phyloP scores from a whole-genome alignment of 1,140 invertebrate species.

The Rhopalosiphum maidis region DNA sequence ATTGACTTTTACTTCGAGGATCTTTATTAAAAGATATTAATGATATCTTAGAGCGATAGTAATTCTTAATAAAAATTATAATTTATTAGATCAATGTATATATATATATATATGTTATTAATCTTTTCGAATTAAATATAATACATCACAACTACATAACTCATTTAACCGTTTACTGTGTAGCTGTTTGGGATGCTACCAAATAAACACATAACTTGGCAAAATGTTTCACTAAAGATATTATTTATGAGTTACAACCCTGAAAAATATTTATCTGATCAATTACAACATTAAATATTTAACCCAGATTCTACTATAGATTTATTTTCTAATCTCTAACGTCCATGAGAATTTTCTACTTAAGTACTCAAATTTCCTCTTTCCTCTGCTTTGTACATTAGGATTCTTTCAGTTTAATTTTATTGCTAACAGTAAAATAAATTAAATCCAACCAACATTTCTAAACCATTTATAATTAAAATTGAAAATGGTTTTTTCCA shows the following conservation, averaged over 20 bases:
- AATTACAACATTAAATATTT: neutral
- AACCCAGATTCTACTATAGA: neutral
- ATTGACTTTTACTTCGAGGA: neutral
- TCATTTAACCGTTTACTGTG: neutral
- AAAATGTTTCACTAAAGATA: neutral
- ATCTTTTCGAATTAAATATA: neutral
- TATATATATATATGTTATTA: neutral
- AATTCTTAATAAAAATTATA: neutral
- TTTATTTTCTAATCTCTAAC: neutral
- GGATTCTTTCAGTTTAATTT: neutral
- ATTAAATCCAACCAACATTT: neutral
- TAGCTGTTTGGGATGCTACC: neutral
- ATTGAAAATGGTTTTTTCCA: neutral
- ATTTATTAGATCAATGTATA: neutral
- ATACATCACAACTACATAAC: neutral
- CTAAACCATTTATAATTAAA: neutral
- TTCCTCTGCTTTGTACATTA: neutral
- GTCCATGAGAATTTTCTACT: neutral
- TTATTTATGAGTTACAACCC: constrained; percentile 14
- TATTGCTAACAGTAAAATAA: neutral
- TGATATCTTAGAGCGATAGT: neutral
- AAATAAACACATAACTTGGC: neutral
- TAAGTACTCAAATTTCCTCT: neutral
- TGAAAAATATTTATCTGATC: constrained; percentile 2
- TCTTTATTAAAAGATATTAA: neutral